Conservation (phyloP, 1,140 invertebrate species). For the Amphibalanus amphitrite region DNA sequence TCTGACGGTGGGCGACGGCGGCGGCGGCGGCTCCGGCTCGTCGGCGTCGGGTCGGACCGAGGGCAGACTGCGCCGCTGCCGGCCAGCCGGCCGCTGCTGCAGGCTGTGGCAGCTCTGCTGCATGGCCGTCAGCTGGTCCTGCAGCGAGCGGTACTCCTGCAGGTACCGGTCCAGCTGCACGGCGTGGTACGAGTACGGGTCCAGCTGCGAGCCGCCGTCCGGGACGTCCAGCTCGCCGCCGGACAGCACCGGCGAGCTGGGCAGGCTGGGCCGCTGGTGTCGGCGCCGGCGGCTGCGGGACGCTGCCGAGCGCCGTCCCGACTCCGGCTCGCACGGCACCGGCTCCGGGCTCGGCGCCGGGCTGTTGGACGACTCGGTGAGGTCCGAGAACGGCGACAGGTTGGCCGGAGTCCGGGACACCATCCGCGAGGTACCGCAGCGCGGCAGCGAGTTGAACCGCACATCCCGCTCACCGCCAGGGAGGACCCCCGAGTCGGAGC, state of each 20-base stretch:
- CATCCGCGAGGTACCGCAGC: too few relatives aligned
- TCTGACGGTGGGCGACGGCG: not conserved
- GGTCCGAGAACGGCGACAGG: not conserved
- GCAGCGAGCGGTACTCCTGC: constrained; percentile 51
- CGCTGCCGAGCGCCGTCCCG: too few relatives aligned
- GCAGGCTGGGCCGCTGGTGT: not conserved
- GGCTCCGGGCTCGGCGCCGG: not conserved
- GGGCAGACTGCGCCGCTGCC: not conserved
- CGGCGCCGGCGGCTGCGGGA: too few relatives aligned
- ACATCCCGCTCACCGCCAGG: too few relatives aligned
- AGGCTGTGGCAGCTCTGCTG: constrained; percentile 30
- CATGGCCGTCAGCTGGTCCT: constrained; percentile 54
- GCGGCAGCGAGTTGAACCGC: not conserved
- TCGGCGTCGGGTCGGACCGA: not conserved
- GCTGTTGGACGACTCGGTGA: not conserved
- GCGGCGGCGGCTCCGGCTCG: not conserved
- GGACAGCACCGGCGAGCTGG: not conserved
- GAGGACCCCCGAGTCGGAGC: too few relatives aligned
- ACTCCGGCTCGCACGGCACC: not conserved
- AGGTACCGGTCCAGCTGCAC: constrained; percentile 54
- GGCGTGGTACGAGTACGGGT: constrained; percentile 51
- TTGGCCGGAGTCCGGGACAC: too few relatives aligned
- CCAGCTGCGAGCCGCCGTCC: not conserved
- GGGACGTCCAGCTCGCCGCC: not conserved
- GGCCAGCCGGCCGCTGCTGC: too few relatives aligned